Evolutionary conservation across 2,888 invertebrate species (phyloP).

Genomic region (Diarsia brunnea): DNA sequence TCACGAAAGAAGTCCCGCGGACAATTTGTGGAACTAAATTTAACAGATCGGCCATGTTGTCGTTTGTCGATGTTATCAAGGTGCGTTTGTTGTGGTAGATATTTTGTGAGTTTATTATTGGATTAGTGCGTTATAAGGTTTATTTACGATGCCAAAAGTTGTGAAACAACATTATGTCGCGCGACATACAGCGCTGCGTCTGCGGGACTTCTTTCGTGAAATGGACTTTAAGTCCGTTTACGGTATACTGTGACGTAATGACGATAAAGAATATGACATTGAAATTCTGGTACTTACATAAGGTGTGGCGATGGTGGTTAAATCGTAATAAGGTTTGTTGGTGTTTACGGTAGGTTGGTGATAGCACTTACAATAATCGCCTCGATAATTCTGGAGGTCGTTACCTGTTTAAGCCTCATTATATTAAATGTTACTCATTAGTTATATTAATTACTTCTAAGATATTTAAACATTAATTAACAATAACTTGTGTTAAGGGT

Average conservation of each 20-base stretch:
- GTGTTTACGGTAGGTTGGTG: not conserved
- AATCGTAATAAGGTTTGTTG: slow-evolving; percentile 27
- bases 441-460: not conserved
- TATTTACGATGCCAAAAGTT: no score
- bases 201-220: no score
- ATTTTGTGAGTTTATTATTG: no score
- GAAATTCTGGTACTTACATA: slow-evolving; percentile 18
- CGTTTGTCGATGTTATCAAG: no score
- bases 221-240: slow-evolving; percentile 2
- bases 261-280: slow-evolving; percentile 31
- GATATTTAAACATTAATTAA: not conserved
- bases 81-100: no score
- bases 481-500: not conserved
- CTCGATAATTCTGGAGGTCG: not conserved
- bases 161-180: no score
- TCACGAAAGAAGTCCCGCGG: no score
- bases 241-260: slow-evolving; percentile 37
- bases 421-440: slow-evolving; percentile 3
- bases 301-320: not conserved
- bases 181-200: no score
- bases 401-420: not conserved
- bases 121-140: no score
- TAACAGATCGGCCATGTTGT: no score
- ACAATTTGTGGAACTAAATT: no score
- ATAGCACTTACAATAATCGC: not conserved